A percentile compares a stretch with the other conserved stretches of the same genome.
phyloP scores from a whole-genome alignment of 2,888 invertebrate genomes.

The Temnothorax unifasciatus region DNA sequence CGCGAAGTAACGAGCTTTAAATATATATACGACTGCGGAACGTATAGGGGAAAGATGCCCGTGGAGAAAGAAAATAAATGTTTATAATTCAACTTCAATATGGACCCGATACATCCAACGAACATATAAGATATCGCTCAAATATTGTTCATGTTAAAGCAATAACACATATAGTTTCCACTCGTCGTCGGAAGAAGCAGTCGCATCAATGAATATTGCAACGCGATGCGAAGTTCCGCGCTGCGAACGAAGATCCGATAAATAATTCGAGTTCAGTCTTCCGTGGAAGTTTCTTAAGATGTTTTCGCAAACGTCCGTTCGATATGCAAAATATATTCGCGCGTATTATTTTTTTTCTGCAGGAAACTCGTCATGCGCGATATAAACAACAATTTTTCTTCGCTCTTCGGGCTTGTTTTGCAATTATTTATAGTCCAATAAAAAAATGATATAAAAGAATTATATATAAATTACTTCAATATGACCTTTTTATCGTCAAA shows the following conservation, averaged over 20 bases:
- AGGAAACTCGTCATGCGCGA: not conserved
- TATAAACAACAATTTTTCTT: slow-evolving; percentile 4
- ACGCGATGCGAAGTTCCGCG: slow-evolving; percentile 22
- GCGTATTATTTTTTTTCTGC: slow-evolving; percentile 1
- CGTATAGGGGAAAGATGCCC: not conserved
- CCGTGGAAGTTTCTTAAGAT: slow-evolving; percentile 20
- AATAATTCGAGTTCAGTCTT: slow-evolving; percentile 43
- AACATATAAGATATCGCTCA: slow-evolving; percentile 16
- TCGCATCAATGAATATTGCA: slow-evolving; percentile 42
- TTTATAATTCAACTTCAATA: not conserved
- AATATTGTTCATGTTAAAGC: slow-evolving; percentile 43
- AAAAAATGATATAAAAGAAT: slow-evolving; percentile 3
- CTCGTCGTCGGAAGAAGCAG: slow-evolving; percentile 26
- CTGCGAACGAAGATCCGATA: slow-evolving; percentile 38
- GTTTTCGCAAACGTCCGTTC: slow-evolving; percentile 21
- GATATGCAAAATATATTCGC: slow-evolving; percentile 3
- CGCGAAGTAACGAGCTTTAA: slow-evolving; percentile 25
- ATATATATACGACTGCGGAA: not conserved
- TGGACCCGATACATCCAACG: not conserved
- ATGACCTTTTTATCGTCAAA: not conserved
- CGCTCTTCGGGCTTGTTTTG: not conserved
- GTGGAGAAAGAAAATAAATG: not conserved
- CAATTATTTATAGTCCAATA: slow-evolving; percentile 1
- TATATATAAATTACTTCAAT: not conserved
- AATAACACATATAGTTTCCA: slow-evolving; percentile 38